phyloP scores from a whole-genome alignment of 2,797 vertebrate genomes.

The Betta splendens region DNA sequence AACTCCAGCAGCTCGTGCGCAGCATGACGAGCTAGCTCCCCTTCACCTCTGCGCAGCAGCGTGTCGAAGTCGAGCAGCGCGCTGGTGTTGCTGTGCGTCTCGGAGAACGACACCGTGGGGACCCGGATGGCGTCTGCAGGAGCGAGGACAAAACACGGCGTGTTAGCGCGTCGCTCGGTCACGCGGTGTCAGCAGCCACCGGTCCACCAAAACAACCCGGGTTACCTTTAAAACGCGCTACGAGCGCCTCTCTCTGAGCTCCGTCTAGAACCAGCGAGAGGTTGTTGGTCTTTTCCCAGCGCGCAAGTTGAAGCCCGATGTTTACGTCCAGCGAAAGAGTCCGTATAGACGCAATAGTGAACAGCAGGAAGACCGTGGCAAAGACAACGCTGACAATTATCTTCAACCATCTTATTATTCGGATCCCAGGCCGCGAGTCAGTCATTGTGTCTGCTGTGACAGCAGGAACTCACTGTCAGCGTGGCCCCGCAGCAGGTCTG shows the following conservation, averaged over 20 bases:
- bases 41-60: slow-evolving; percentile 86
- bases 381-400: slow-evolving; percentile 40
- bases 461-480: slow-evolving; percentile 4
- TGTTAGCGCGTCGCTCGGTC: too few species aligned
- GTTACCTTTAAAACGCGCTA: slow-evolving; percentile 85
- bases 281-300: slow-evolving; percentile 73
- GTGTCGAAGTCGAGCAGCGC: slow-evolving; percentile 85
- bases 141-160: slow-evolving; percentile 1
- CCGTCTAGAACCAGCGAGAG: slow-evolving; percentile 62
- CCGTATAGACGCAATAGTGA: slow-evolving; percentile 61
- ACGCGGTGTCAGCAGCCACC: too few species aligned
- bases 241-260: slow-evolving; percentile 71
- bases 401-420: slow-evolving; percentile 53
- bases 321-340: slow-evolving; percentile 78
- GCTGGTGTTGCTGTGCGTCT: slow-evolving; percentile 80
- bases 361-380: slow-evolving; percentile 36
- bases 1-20: too few species aligned
- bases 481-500: too few species aligned
- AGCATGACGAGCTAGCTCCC: too few species aligned
- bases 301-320: slow-evolving; percentile 71
- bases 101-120: slow-evolving; percentile 87
- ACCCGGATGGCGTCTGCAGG: slow-evolving; percentile 87
- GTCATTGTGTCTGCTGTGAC: slow-evolving; percentile 53
- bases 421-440: slow-evolving; percentile 25
- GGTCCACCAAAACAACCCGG: neutral